Percentiles rank a stretch among this genome's conserved stretches.
These are phyloP conservation scores for Phataginus tricuspis DNA, from an alignment of 2,797 vertebrate genomes.

Conservation along the genomic window DNA sequence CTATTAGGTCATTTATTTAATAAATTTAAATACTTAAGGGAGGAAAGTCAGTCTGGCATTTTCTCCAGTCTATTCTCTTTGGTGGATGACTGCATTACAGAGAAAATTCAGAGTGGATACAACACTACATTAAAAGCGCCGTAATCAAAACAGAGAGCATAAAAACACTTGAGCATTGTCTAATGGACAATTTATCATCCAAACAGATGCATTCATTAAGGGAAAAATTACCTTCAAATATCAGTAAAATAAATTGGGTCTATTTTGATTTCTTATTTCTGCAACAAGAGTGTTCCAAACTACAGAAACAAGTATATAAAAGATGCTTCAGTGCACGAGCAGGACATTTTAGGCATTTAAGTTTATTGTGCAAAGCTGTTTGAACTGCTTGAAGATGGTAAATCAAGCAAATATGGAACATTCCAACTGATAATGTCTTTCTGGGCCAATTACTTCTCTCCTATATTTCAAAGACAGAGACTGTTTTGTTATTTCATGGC, in stretches of 20 bases:
- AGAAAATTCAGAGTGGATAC: conserved; percentile 71
- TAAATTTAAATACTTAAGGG: conserved; percentile 82
- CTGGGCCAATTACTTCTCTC: conserved; percentile 57
- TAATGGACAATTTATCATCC: conserved; percentile 82
- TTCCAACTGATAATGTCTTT: conserved; percentile 60
- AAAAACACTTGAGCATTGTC: conserved; percentile 78
- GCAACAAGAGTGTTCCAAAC: conserved; percentile 55
- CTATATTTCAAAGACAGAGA: conserved; percentile 64
- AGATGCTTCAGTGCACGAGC: conserved; percentile 21
- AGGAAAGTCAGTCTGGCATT: conserved; percentile 74
- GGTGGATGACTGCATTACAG: conserved; percentile 63
- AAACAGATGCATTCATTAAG: conserved; percentile 81
- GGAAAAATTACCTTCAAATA: conserved; percentile 78
- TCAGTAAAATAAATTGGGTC: conserved; percentile 79
- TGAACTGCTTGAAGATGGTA: conserved; percentile 67
- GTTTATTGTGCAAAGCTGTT: conserved; percentile 72
- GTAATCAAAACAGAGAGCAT: conserved; percentile 79
- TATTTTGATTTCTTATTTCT: conserved; percentile 75
- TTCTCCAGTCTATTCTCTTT: conserved; percentile 59
- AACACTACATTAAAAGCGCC: conserved; percentile 64
- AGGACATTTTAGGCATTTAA: conserved; percentile 58
- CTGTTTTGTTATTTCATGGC: conserved; percentile 61
- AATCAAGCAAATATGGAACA: conserved; percentile 68
- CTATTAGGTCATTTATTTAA: conserved; percentile 84
- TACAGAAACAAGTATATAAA: conserved; percentile 72